These are phyloP conservation scores for Anastrepha obliqua DNA, from an alignment of 1,140 invertebrate genomes.

Conservation along the genomic window DNA sequence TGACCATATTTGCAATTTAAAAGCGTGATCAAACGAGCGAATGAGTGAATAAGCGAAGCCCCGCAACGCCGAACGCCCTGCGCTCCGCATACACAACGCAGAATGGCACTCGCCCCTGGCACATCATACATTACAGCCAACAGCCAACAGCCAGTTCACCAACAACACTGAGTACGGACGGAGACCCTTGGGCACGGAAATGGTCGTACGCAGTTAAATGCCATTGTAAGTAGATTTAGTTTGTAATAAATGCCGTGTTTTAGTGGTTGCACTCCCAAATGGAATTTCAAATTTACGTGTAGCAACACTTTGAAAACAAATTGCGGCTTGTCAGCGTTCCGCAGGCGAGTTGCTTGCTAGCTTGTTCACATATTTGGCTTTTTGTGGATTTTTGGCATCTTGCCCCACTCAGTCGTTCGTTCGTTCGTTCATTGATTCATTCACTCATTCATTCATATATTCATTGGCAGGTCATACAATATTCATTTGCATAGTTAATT, in stretches of 20 bases:
- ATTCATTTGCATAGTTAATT: constrained; percentile 4
- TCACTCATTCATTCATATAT: background rate
- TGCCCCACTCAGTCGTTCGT: constrained; percentile 11
- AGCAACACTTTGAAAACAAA: constrained; percentile 45
- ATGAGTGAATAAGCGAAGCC: constrained; percentile 40
- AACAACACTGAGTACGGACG: background rate
- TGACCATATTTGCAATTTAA: constrained; percentile 51
- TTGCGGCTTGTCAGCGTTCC: constrained; percentile 45
- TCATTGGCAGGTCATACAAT: too few species aligned
- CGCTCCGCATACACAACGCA: background rate
- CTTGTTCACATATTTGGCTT: constrained; percentile 15
- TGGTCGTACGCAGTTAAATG: constrained; percentile 44
- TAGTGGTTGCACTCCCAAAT: constrained; percentile 51
- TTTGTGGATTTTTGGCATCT: constrained; percentile 17
- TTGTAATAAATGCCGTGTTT: constrained; percentile 50
- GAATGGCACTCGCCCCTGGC: too few species aligned
- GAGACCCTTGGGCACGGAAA: constrained; percentile 17
- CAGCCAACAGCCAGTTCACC: background rate
- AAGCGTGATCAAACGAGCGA: constrained; percentile 45
- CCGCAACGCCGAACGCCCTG: background rate
- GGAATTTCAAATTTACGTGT: constrained; percentile 51
- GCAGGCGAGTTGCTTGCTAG: background rate
- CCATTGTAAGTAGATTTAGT: constrained; percentile 51
- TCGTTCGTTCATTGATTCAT: background rate
- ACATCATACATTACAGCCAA: too few species aligned